Percentiles rank a stretch among this genome's conserved stretches.
Conservation (phyloP, 2,797 vertebrate genomes). For the Myotis planiceps region DNA sequence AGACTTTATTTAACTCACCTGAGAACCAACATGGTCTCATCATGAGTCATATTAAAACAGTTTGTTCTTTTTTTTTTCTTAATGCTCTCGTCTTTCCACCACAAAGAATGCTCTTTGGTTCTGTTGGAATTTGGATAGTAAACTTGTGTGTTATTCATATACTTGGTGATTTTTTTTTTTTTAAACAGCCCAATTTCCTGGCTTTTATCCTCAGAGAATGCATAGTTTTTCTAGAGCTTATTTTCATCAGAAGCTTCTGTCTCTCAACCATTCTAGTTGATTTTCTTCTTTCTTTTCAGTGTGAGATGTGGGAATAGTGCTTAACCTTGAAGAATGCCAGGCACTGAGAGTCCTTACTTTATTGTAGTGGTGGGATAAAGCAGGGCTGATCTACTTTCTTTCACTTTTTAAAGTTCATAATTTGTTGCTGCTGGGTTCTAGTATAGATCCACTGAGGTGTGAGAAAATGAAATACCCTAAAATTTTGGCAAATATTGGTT, state of each 20-base stretch:
- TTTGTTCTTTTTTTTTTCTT: not conserved
- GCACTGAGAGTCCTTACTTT: not conserved
- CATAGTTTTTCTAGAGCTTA: not conserved
- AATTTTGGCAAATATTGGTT: slow-evolving; percentile 43
- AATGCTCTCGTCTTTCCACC: not conserved
- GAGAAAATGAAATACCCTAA: slow-evolving; percentile 40
- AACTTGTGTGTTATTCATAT: not conserved
- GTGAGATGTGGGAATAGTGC: not conserved
- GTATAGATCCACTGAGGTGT: not conserved
- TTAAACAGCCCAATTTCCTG: not conserved
- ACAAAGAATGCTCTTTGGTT: not conserved
- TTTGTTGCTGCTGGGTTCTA: not conserved
- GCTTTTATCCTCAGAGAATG: slow-evolving; percentile 1
- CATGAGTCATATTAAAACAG: not conserved
- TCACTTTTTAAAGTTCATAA: not conserved
- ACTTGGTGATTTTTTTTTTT: not conserved
- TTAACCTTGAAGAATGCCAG: not conserved
- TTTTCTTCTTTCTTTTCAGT: not conserved
- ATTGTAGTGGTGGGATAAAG: not conserved
- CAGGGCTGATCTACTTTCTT: not conserved
- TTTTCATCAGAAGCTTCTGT: not conserved
- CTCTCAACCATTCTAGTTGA: not conserved
- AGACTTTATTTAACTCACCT: not conserved
- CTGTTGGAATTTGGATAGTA: not conserved
- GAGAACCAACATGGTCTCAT: not conserved